These are phyloP conservation scores for Hippoglossus stenolepis DNA, from an alignment of 2,113 vertebrate genomes.

Conservation along the genomic window DNA sequence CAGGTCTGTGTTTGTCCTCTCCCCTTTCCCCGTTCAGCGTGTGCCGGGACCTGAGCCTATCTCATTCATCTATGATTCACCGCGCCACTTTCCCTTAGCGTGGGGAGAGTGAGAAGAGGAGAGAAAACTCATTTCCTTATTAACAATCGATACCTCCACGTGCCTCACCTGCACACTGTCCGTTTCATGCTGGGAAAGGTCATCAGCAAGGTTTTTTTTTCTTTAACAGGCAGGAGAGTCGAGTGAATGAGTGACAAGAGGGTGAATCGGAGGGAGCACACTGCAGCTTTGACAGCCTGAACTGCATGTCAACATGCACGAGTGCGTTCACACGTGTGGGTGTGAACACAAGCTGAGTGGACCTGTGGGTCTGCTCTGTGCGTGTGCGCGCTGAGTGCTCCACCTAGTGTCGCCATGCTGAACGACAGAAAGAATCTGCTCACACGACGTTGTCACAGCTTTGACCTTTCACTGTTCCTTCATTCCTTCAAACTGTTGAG, in stretches of 20 bases:
- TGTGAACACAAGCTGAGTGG: slow-evolving; percentile 23
- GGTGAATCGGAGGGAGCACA: slow-evolving; percentile 5
- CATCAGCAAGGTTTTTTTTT: not conserved
- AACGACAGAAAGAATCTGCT: not conserved
- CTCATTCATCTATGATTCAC: slow-evolving; percentile 42
- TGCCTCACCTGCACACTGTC: slow-evolving; percentile 44
- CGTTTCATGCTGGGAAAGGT: slow-evolving; percentile 34
- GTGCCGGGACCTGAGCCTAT: slow-evolving; percentile 32
- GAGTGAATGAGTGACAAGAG: slow-evolving; percentile 21
- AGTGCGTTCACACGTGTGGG: slow-evolving; percentile 44
- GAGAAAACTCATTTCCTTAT: slow-evolving; percentile 58
- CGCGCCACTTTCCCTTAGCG: no score
- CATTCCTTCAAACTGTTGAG: slow-evolving; percentile 29
- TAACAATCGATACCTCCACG: slow-evolving; percentile 57
- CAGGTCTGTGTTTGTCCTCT: no score
- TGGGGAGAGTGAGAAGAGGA: slow-evolving; percentile 6
- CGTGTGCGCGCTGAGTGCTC: slow-evolving; percentile 57
- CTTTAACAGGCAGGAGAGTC: slow-evolving; percentile 33
- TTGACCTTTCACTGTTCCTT: slow-evolving; percentile 47
- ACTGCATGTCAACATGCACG: slow-evolving; percentile 41
- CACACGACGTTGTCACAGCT: slow-evolving; percentile 26
- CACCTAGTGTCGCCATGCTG: slow-evolving; percentile 64
- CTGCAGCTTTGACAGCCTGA: slow-evolving; percentile 61
- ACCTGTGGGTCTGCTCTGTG: not conserved
- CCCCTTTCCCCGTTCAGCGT: no score